Evolutionary conservation across 2,797 vertebrate genomes (phyloP).

Genomic region (Hippocampus kuda): DNA sequence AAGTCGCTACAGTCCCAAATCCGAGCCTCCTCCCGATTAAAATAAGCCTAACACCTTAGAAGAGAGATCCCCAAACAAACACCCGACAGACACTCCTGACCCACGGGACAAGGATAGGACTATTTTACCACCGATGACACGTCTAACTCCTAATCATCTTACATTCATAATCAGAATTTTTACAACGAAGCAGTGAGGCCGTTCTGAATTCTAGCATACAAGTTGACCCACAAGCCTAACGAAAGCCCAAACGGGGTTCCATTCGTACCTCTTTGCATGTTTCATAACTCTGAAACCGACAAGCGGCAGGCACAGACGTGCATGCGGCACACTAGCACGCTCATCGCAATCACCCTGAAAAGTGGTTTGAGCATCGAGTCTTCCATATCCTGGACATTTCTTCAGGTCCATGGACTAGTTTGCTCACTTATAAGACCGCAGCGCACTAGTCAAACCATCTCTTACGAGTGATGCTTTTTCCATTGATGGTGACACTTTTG

Average conservation of each 20-base stretch:
- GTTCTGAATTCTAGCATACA: constrained; percentile 18
- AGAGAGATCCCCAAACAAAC: constrained; percentile 17
- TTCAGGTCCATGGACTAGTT: background rate
- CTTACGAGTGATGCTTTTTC: no score
- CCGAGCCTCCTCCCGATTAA: background rate
- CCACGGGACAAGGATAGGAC: constrained; percentile 8
- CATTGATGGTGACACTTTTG: no score
- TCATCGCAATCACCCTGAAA: background rate
- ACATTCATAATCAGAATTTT: background rate
- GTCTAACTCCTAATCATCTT: constrained; percentile 12
- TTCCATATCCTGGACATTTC: background rate
- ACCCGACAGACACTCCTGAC: constrained; percentile 3
- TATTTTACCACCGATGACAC: background rate
- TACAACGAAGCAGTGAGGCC: background rate
- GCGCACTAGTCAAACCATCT: background rate
- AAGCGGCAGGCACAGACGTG: background rate
- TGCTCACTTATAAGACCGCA: background rate
- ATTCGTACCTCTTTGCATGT: background rate
- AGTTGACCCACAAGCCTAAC: constrained; percentile 8
- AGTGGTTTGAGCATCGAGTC: background rate
- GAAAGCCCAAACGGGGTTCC: background rate
- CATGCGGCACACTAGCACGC: background rate
- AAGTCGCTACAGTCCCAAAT: constrained; percentile 8
- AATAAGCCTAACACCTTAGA: constrained; percentile 12
- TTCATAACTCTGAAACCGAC: background rate